Evolutionary conservation across 1,140 invertebrate species (phyloP).

Genomic region (Leptopilina clavipes): DNA sequence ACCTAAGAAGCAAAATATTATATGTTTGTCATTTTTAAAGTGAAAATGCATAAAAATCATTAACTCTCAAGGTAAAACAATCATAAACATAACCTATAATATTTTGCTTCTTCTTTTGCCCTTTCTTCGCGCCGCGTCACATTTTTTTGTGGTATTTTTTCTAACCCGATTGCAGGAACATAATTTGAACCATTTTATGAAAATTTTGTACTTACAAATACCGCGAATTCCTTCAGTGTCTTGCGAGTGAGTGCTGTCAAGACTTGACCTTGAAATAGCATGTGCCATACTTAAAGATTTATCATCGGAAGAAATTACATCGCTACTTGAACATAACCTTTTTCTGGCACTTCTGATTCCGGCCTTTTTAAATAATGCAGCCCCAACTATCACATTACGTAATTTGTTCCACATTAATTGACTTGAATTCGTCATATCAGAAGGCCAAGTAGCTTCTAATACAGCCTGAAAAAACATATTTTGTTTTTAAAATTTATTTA

Average conservation of each 20-base stretch:
- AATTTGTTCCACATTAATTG: conserved; percentile 95
- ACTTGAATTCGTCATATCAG: conserved; percentile 86
- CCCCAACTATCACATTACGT: conserved; percentile 92
- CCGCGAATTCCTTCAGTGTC: conserved; percentile 69
- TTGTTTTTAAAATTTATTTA: too few relatives aligned
- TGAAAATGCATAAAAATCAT: too few relatives aligned
- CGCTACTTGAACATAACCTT: conserved; percentile 69
- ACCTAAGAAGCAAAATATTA: too few relatives aligned
- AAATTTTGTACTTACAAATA: conserved; percentile 62
- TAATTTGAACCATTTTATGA: background rate
- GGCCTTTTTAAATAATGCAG: conserved; percentile 88
- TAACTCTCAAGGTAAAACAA: too few relatives aligned
- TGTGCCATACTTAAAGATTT: conserved; percentile 68
- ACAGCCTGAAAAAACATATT: conserved; percentile 79
- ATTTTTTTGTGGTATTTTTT: too few relatives aligned
- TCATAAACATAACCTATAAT: too few relatives aligned
- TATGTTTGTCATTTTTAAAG: too few relatives aligned
- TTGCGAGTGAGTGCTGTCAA: conserved; percentile 72
- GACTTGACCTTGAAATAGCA: conserved; percentile 70
- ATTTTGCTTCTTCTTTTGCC: too few relatives aligned
- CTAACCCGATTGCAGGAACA: too few relatives aligned
- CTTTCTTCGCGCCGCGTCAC: too few relatives aligned
- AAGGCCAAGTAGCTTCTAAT: conserved; percentile 95
- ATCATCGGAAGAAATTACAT: conserved; percentile 62
- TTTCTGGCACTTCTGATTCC: conserved; percentile 77